A percentile compares a stretch with the other conserved stretches of the same genome.
Conservation (phyloP, 2,797 vertebrate genomes). For the Phalanger gymnotis region DNA sequence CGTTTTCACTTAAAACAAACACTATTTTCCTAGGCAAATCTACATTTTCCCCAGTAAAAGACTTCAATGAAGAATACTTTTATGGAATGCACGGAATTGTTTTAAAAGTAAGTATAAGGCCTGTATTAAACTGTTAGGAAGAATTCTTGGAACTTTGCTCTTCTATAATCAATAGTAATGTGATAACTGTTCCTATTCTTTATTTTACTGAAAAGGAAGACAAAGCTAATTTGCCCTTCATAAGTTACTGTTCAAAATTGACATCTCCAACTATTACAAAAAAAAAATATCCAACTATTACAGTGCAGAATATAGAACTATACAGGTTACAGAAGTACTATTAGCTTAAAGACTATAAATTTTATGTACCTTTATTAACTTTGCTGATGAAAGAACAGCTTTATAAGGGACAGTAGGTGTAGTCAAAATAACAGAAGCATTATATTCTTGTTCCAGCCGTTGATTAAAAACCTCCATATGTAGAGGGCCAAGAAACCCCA, state of each 20-base stretch:
- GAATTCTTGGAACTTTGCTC: not conserved
- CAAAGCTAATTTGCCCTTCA: slow-evolving; percentile 15
- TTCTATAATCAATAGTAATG: slow-evolving; percentile 10
- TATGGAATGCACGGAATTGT: not conserved
- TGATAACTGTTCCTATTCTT: not conserved
- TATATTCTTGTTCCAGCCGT: slow-evolving; percentile 96
- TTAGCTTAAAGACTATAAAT: not conserved
- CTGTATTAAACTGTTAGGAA: too few species aligned
- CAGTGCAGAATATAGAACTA: not conserved
- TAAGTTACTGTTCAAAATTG: not conserved
- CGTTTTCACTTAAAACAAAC: not conserved
- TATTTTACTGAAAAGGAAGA: slow-evolving; percentile 42
- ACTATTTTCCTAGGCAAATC: not conserved
- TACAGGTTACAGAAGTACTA: slow-evolving; percentile 3
- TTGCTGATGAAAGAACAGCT: slow-evolving; percentile 92
- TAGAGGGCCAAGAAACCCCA: slow-evolving; percentile 97
- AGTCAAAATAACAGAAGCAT: slow-evolving; percentile 95
- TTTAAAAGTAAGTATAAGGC: too few species aligned
- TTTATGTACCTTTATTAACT: slow-evolving; percentile 92
- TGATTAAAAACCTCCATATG: slow-evolving; percentile 99
- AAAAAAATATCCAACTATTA: not conserved
- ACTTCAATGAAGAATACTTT: not conserved
- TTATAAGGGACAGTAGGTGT: slow-evolving; percentile 97
- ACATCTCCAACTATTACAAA: not conserved
- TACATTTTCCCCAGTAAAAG: slow-evolving; percentile 16